A percentile compares a stretch with the other conserved stretches of the same genome.
Conservation (phyloP, 2,797 vertebrate genomes). For the Molossus alvarezi region DNA sequence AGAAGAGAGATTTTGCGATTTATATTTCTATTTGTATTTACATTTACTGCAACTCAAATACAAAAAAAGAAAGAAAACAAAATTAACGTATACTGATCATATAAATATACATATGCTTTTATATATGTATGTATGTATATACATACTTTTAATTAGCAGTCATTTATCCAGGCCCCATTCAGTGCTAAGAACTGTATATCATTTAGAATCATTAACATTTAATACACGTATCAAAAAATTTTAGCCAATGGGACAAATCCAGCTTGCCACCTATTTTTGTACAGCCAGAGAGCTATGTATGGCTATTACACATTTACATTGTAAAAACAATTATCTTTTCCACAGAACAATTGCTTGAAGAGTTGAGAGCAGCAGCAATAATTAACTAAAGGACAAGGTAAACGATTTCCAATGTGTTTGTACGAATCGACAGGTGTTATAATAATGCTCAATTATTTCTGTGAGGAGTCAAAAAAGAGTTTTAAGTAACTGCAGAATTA, state of each 20-base stretch:
- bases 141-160: background rate
- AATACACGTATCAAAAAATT: background rate
- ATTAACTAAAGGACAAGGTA: background rate
- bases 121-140: background rate
- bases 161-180: background rate
- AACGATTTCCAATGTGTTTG: background rate
- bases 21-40: background rate
- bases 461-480: background rate
- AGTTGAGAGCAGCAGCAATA: background rate
- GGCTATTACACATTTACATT: background rate
- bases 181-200: background rate
- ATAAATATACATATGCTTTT: background rate
- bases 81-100: background rate
- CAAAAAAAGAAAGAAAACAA: background rate
- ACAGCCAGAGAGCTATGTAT: background rate
- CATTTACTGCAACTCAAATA: conserved; percentile 15
- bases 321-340: background rate
- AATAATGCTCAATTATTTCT: background rate
- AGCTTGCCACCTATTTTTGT: background rate
- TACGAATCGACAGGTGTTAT: background rate
- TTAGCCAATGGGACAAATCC: background rate
- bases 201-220: background rate
- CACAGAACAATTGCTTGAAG: background rate
- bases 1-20: background rate
- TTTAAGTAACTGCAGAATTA: background rate